phyloP scores from a whole-genome alignment of 2,113 vertebrate species.

The Ivindomyrus marchei region DNA sequence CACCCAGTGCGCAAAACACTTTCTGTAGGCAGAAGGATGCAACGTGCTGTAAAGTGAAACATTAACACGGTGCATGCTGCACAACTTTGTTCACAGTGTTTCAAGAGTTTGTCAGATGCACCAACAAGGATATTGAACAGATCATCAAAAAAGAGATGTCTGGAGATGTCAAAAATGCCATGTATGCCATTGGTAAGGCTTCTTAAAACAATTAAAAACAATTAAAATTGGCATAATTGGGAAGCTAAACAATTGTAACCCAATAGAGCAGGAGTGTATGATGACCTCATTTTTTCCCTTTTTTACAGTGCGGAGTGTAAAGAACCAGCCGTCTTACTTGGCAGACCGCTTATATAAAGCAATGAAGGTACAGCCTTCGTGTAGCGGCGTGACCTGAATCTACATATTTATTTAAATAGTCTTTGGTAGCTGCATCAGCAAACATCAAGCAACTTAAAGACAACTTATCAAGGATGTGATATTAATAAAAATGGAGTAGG shows the following conservation, averaged over 20 bases:
- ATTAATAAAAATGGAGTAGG: background rate
- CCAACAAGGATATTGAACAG: constrained; percentile 90
- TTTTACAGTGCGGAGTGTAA: constrained; percentile 80
- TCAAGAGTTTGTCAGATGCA: constrained; percentile 86
- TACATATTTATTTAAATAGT: background rate
- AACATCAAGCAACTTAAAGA: background rate
- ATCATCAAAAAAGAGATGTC: constrained; percentile 93
- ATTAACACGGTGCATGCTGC: background rate
- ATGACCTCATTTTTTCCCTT: constrained; percentile 1
- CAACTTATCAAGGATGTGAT: background rate
- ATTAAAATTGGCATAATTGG: background rate
- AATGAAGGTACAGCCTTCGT: constrained; percentile 78
- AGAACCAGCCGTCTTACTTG: constrained; percentile 89
- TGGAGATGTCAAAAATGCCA: constrained; percentile 77
- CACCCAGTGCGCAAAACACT: background rate
- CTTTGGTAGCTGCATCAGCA: background rate
- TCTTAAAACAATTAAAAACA: background rate
- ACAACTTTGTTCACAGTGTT: constrained; percentile 66
- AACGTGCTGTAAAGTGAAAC: background rate
- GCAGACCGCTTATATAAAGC: constrained; percentile 93
- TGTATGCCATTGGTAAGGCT: constrained; percentile 80
- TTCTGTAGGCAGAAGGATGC: background rate
- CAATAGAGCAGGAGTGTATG: background rate
- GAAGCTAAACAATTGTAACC: background rate
- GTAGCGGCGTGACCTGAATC: background rate